Evolutionary conservation across 2,113 vertebrate genomes (phyloP).

Genomic region (Eretmochelys imbricata): DNA sequence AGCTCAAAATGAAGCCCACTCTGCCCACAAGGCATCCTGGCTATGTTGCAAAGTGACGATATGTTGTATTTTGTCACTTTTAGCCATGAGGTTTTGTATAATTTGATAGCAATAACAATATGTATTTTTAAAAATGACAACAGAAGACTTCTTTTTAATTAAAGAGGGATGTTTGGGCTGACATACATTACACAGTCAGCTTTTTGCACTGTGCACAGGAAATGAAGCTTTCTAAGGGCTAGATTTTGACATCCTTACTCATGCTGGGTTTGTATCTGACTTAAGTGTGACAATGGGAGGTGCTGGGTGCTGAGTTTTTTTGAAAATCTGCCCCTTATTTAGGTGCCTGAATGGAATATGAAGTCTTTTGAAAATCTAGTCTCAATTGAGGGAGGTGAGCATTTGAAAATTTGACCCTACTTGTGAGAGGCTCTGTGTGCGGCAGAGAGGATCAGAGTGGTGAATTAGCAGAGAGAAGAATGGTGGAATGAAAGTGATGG

Average conservation of each 20-base stretch:
- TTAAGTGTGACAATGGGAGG: not conserved
- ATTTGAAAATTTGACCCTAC: not conserved
- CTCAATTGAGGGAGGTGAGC: not conserved
- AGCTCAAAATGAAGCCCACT: slow-evolving; percentile 1
- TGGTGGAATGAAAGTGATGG: not conserved
- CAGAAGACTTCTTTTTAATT: not conserved
- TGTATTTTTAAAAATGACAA: not conserved
- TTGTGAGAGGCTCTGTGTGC: not conserved
- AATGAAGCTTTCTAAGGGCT: not conserved
- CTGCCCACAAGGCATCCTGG: not conserved
- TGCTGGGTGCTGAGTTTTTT: not conserved
- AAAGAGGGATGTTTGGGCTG: not conserved
- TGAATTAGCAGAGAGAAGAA: not conserved
- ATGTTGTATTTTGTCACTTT: not conserved
- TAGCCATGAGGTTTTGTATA: not conserved
- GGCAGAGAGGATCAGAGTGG: not conserved
- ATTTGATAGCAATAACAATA: not conserved
- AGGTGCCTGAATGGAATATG: not conserved
- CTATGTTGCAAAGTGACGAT: not conserved
- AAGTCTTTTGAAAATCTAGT: not conserved
- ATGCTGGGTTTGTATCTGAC: not conserved
- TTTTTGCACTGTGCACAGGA: not conserved
- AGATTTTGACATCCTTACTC: not conserved
- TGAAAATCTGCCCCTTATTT: not conserved
- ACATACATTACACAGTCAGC: not conserved